Evolutionary conservation across 1,140 invertebrate species (phyloP).

Genomic region (Diachasmimorpha longicaudata): DNA sequence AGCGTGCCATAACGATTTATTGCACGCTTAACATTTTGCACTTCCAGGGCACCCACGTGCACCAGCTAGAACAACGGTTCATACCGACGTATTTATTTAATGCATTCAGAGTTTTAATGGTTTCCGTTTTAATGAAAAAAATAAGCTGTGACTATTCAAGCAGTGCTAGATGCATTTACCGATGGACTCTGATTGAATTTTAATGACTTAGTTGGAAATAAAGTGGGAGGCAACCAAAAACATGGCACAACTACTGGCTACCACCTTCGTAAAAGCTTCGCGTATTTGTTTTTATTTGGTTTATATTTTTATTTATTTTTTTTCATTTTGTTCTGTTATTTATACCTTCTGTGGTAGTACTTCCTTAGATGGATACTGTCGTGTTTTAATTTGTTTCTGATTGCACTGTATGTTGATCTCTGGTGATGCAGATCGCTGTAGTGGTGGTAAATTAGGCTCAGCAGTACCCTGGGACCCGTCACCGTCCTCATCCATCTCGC

Average conservation of each 20-base stretch:
- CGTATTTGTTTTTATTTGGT: not conserved
- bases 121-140: conserved; percentile 5
- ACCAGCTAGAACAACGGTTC: conserved; percentile 65
- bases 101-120: not conserved
- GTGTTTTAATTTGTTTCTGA: conserved; percentile 60
- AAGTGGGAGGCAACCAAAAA: not conserved
- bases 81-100: not conserved
- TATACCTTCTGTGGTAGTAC: conserved; percentile 59
- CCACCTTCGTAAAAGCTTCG: conserved; percentile 5
- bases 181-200: conserved; percentile 8
- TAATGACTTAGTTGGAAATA: conserved; percentile 9
- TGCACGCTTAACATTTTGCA: conserved; percentile 94
- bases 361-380: conserved; percentile 56
- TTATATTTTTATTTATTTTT: no score
- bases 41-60: conserved; percentile 88
- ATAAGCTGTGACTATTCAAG: conserved; percentile 45
- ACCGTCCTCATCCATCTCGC: conserved; percentile 57
- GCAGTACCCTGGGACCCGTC: conserved; percentile 55
- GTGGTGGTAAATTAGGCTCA: conserved; percentile 51
- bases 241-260: conserved; percentile 13
- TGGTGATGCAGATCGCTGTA: conserved; percentile 55
- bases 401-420: conserved; percentile 51
- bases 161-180: conserved; percentile 57
- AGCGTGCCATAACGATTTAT: conserved; percentile 96
- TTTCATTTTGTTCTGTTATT: conserved; percentile 1